A percentile compares a stretch with the other conserved stretches of the same genome.
These are phyloP conservation scores for Trichonephila clavipes DNA, from an alignment of 1,140 invertebrate species.

Conservation along the genomic window DNA sequence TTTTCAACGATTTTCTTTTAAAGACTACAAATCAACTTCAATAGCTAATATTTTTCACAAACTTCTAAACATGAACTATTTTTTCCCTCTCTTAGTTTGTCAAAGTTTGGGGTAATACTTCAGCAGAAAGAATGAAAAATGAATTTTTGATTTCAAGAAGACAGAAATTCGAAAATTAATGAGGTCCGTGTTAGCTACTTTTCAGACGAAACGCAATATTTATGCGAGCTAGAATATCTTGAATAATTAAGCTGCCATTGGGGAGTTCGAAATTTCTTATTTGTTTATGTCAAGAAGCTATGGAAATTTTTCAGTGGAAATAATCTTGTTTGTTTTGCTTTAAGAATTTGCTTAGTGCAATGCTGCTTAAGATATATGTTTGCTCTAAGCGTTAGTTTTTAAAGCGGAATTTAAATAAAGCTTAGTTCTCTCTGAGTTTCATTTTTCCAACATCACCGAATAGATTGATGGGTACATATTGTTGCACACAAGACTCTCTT, in stretches of 20 bases:
- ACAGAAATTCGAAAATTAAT: conserved; percentile 41
- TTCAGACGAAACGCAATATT: background rate
- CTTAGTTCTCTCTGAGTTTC: too few species aligned
- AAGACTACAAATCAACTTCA: background rate
- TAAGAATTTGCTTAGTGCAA: too few species aligned
- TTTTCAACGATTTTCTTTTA: background rate
- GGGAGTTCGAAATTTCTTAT: background rate
- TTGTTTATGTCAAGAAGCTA: background rate
- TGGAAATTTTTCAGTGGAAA: background rate
- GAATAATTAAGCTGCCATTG: conserved; percentile 23
- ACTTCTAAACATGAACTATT: background rate
- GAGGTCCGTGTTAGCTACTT: background rate
- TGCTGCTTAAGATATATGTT: too few species aligned
- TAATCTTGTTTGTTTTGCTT: background rate
- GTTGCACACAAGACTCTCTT: too few species aligned
- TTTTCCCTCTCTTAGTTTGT: too few species aligned
- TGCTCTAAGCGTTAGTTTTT: too few species aligned
- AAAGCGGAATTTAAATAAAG: too few species aligned
- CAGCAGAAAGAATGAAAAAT: background rate
- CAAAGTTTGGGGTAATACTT: background rate
- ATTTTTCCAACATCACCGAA: too few species aligned
- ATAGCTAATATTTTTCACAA: background rate
- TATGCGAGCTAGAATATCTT: background rate
- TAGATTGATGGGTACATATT: too few species aligned
- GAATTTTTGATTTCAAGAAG: background rate